Conservation (phyloP, 2,797 vertebrate species). For the Rhinoraja longicauda region DNA sequence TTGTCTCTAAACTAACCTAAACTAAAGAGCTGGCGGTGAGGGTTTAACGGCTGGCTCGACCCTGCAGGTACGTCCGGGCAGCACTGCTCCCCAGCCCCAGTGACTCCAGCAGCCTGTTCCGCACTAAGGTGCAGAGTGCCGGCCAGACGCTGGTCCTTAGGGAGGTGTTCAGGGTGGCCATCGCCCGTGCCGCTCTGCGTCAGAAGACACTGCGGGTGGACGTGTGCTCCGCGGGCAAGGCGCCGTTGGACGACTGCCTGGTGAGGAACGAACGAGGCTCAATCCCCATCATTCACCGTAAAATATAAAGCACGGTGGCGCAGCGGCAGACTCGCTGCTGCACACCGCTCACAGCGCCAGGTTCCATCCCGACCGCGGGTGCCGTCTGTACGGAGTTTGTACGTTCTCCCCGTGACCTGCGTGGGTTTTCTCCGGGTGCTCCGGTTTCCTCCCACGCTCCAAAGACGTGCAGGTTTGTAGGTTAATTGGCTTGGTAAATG, state of each 20-base stretch:
- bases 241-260: conserved; percentile 61
- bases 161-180: conserved; percentile 61
- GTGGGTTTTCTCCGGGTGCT: too few species aligned
- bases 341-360: too few species aligned
- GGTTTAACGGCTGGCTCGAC: conserved; percentile 15
- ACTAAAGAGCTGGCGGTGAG: too few species aligned
- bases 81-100: conserved; percentile 65
- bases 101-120: conserved; percentile 66
- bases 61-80: conserved; percentile 62
- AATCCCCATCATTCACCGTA: not conserved
- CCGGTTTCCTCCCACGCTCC: too few species aligned
- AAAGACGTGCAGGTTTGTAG: too few species aligned
- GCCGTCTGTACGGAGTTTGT: too few species aligned
- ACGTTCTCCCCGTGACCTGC: too few species aligned
- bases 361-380: too few species aligned
- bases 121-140: conserved; percentile 63
- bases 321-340: too few species aligned
- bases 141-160: conserved; percentile 54
- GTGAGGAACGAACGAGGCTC: conserved; percentile 49
- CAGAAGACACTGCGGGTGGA: conserved; percentile 67
- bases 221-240: conserved; percentile 56
- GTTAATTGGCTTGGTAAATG: too few species aligned
- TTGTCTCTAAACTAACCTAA: too few species aligned
- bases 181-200: conserved; percentile 54
- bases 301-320: too few species aligned